Conservation (phyloP, 2,888 invertebrate genomes). For the Tetheella fluctuosa region DNA sequence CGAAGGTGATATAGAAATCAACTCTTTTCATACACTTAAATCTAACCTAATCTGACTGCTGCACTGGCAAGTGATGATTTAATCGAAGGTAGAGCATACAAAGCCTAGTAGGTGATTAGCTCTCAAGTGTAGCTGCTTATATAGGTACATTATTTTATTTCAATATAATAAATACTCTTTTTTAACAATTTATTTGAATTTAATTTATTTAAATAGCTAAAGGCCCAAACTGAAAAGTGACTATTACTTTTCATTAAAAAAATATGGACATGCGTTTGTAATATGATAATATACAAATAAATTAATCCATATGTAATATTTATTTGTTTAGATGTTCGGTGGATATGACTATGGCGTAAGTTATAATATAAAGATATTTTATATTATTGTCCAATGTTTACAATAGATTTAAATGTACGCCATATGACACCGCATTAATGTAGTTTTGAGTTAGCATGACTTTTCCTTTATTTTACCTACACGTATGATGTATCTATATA, state of each 20-base stretch:
- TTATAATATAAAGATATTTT: constrained; percentile 48
- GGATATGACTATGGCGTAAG: constrained; percentile 84
- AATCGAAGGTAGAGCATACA: too few relatives aligned
- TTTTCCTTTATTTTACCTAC: not conserved
- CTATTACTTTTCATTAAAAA: not conserved
- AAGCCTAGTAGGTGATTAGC: too few relatives aligned
- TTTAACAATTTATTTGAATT: too few relatives aligned
- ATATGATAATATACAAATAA: constrained; percentile 18
- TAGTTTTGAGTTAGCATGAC: constrained; percentile 30
- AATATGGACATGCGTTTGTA: not conserved
- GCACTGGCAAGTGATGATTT: too few relatives aligned
- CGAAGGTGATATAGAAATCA: too few relatives aligned
- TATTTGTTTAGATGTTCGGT: constrained; percentile 82
- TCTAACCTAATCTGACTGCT: too few relatives aligned
- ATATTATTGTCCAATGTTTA: constrained; percentile 42
- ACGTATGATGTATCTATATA: not conserved
- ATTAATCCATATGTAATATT: constrained; percentile 45
- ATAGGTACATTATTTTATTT: too few relatives aligned
- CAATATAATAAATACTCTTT: too few relatives aligned
- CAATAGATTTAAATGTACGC: constrained; percentile 41
- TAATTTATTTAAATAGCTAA: too few relatives aligned
- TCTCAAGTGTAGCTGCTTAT: too few relatives aligned
- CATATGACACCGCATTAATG: constrained; percentile 40
- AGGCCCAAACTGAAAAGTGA: not conserved
- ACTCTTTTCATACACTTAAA: too few relatives aligned